Evolutionary conservation across 2,797 vertebrate genomes (phyloP), one percentile per base, ranked within the genome.

Genomic region (Sebastiscus tertius): DNA sequence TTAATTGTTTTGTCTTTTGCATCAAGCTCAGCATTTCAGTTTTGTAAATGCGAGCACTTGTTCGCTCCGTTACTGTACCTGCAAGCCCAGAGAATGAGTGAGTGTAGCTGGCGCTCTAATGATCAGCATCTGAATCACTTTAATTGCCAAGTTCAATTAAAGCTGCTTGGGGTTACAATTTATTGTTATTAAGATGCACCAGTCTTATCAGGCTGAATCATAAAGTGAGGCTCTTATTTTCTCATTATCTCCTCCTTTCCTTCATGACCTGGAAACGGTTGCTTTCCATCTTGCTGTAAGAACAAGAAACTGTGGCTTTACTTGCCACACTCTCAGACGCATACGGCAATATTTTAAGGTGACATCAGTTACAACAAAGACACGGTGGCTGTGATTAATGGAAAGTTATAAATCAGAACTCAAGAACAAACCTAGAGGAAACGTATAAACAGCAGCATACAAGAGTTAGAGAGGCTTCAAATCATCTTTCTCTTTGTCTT

Each of bases 111-210:
- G 22, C 42, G 6, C 72, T 80, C 78, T 79, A 82, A 85, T 64
- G 39, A 86, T 87, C 78, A 56, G 31, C 76, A 81, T 80, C 66
- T 78, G 59, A 84, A 80, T 88, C 75, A 72, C 33, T 88, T 88
- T 86, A 90, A 87, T 86, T 80, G 81, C 74, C 24, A 27, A 60
- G 80, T 83, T 87, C 74, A 73, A 79, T 84, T 87, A 75, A 83
- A 90, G 82, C 72, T 73, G 72, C 72, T 71, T 56, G 52, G 59
- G 80, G 60, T 79, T 72, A 68, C 46, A 74, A 73, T 65, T 85
- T 84, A 85, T 75, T 69, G 81, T 82, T 66, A 72, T 78, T 26
- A 34, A 68, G 72, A 87, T 68, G 75, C 78, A 49, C 58, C 42
- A 12, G 54, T 79, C 62, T 86, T 76, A 77, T 75, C 65, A 24